These are phyloP conservation scores for Mobula hypostoma DNA, from an alignment of 2,113 vertebrate genomes.

Conservation along the genomic window DNA sequence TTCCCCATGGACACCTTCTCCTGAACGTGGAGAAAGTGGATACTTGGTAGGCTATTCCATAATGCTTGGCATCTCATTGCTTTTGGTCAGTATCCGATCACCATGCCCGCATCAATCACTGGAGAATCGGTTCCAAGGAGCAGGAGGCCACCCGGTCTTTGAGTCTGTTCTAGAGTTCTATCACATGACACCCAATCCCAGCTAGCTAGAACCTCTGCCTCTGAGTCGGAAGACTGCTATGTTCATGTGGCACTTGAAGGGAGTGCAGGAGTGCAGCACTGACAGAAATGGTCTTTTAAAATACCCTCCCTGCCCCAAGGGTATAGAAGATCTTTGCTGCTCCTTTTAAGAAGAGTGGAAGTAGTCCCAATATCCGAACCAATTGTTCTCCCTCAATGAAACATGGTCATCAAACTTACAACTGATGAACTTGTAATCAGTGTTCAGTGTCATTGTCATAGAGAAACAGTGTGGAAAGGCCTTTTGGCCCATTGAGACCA, in stretches of 20 bases:
- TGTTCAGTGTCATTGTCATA: too few species aligned
- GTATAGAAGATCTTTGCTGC: too few species aligned
- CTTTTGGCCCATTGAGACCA: too few species aligned
- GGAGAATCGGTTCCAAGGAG: neutral
- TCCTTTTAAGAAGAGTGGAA: too few species aligned
- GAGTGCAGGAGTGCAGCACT: neutral
- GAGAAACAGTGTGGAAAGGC: too few species aligned
- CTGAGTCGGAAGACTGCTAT: neutral
- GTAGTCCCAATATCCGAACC: too few species aligned
- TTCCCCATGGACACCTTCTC: neutral
- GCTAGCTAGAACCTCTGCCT: neutral
- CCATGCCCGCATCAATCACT: neutral
- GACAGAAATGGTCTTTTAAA: neutral
- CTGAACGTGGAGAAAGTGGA: neutral
- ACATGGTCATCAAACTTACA: too few species aligned
- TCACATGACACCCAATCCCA: neutral
- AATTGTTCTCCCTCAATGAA: too few species aligned
- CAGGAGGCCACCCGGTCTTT: neutral
- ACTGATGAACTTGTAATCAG: too few species aligned
- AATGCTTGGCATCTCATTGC: neutral
- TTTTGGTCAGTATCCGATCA: neutral
- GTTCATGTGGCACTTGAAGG: neutral
- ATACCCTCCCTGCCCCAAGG: too few species aligned
- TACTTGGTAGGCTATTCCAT: neutral
- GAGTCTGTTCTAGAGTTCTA: neutral